Conservation (phyloP, 1,140 invertebrate species). For the Drosophila nannoptera region DNA sequence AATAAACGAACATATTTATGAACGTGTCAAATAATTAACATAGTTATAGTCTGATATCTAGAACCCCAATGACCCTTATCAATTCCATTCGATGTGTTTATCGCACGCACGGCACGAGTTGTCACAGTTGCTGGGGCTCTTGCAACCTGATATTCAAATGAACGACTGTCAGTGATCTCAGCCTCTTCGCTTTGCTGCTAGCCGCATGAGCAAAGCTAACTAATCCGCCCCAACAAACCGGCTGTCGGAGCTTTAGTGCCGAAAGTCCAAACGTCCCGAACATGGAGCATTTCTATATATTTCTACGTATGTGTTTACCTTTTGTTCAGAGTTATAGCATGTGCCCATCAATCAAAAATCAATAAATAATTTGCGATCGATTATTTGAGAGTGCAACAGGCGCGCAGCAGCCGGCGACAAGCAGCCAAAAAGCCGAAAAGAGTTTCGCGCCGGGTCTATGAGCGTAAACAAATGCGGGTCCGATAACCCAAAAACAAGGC, state of each 20-base stretch:
- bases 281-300: background rate
- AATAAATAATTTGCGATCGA: slow-evolving; percentile 77
- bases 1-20: slow-evolving; percentile 33
- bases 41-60: slow-evolving; percentile 46
- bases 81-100: slow-evolving; percentile 12
- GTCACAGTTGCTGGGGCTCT: slow-evolving; percentile 43
- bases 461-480: slow-evolving; percentile 35
- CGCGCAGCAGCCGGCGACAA: slow-evolving; percentile 52
- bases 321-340: too few species aligned
- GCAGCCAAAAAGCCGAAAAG: slow-evolving; percentile 32
- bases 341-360: slow-evolving; percentile 75
- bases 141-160: slow-evolving; percentile 68
- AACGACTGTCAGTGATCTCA: slow-evolving; percentile 33
- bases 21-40: slow-evolving; percentile 21
- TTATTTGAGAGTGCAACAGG: slow-evolving; percentile 75
- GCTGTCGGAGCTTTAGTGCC: slow-evolving; percentile 13
- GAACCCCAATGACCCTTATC: slow-evolving; percentile 31
- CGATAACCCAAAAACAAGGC: slow-evolving; percentile 40
- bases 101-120: background rate
- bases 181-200: slow-evolving; percentile 61
- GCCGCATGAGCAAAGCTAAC: slow-evolving; percentile 74
- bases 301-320: background rate
- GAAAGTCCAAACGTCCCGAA: slow-evolving; percentile 22
- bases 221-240: slow-evolving; percentile 65
- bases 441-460: slow-evolving; percentile 43